phyloP scores from a whole-genome alignment of 2,888 invertebrate genomes.

The Iphiclides podalirius region DNA sequence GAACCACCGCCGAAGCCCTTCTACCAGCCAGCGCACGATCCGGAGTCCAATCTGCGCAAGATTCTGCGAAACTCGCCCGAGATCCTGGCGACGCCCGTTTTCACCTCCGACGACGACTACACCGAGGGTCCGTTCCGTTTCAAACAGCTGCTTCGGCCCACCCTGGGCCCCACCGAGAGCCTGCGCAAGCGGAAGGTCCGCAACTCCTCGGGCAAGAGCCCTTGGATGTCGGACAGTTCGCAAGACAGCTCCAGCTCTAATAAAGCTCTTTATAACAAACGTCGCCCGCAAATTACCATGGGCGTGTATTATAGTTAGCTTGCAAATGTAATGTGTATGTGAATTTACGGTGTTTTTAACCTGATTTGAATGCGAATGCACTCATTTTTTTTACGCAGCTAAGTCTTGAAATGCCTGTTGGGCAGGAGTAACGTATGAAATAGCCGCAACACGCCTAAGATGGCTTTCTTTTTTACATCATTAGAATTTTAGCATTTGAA shows the following conservation, averaged over 20 bases:
- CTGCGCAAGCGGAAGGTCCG: slow-evolving; percentile 82
- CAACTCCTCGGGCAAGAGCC: slow-evolving; percentile 62
- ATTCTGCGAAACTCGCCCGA: slow-evolving; percentile 73
- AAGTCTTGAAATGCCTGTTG: not conserved
- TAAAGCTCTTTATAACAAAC: slow-evolving; percentile 60
- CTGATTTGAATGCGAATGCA: not conserved
- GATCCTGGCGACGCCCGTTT: slow-evolving; percentile 67
- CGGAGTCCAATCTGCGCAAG: slow-evolving; percentile 69
- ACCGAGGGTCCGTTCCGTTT: slow-evolving; percentile 85
- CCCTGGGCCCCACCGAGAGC: slow-evolving; percentile 84
- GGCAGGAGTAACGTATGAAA: too few relatives aligned
- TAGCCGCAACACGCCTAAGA: too few relatives aligned
- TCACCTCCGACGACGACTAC: slow-evolving; percentile 76
- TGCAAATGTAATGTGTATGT: not conserved
- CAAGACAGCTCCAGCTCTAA: slow-evolving; percentile 68
- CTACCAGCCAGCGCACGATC: slow-evolving; percentile 60
- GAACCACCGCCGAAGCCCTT: slow-evolving; percentile 52
- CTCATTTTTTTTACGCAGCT: not conserved
- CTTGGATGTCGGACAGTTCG: slow-evolving; percentile 74
- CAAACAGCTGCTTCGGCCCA: slow-evolving; percentile 82
- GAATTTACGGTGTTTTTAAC: not conserved
- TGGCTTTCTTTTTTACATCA: not conserved
- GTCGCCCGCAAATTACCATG: slow-evolving; percentile 73
- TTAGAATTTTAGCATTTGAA: not conserved
- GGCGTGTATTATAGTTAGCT: slow-evolving; percentile 68